Evolutionary conservation across 2,113 vertebrate species (phyloP).

Genomic region (Daphoenositta chrysoptera): DNA sequence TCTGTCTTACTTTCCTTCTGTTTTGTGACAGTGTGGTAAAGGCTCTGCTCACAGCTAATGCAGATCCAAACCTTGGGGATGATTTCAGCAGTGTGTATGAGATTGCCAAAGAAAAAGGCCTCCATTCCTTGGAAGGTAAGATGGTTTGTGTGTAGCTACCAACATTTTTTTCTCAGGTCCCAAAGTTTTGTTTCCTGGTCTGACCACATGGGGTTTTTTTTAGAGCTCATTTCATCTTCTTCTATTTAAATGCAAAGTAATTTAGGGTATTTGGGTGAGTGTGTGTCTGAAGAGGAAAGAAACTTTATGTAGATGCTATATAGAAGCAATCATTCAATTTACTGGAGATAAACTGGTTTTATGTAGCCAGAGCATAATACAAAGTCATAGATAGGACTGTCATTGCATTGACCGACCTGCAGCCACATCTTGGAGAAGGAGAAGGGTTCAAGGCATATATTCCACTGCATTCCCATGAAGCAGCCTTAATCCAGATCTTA

Average conservation of each 20-base stretch:
- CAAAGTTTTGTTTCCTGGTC: neutral
- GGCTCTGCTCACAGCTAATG: conserved; percentile 82
- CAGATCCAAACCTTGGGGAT: conserved; percentile 90
- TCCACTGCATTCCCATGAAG: neutral
- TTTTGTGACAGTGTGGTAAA: conserved; percentile 78
- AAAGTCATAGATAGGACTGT: accelerated
- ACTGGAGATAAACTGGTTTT: neutral
- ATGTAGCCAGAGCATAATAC: neutral
- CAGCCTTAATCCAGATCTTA: neutral
- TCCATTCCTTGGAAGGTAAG: conserved; percentile 94
- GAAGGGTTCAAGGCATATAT: neutral
- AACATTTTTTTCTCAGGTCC: neutral
- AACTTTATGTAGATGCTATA: neutral
- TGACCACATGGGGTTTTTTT: neutral
- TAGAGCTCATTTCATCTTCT: neutral
- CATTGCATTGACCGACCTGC: neutral
- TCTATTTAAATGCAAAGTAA: neutral
- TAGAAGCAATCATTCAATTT: neutral
- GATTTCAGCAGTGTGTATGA: conserved; percentile 93
- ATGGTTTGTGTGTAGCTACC: neutral
- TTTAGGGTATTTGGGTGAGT: neutral
- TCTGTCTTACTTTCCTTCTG: neutral
- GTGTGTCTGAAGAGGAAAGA: conserved; percentile 1
- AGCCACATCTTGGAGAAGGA: neutral
- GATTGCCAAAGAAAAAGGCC: conserved; percentile 85